Evolutionary conservation across 2,113 vertebrate genomes (phyloP).

Genomic region (Mormyrus lacerda): DNA sequence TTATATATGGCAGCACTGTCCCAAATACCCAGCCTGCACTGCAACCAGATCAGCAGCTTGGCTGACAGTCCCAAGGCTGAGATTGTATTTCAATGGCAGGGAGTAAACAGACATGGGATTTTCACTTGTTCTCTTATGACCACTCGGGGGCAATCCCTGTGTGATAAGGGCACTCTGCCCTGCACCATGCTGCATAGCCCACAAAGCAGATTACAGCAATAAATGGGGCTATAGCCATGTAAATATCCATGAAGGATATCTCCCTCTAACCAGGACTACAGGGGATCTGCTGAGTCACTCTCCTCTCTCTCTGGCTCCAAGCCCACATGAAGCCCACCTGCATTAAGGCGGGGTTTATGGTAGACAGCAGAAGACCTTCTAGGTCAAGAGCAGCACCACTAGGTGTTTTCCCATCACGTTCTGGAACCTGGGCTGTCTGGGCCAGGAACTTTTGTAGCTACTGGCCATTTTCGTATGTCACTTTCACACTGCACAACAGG

Average conservation of each 20-base stretch:
- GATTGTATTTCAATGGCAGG: constrained; percentile 18
- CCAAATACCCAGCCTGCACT: constrained; percentile 3
- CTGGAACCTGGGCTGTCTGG: neutral
- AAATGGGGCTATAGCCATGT: neutral
- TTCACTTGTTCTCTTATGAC: neutral
- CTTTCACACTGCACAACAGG: neutral
- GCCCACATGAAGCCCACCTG: neutral
- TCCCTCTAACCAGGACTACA: neutral
- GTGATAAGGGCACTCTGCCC: neutral
- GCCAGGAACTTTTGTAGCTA: neutral
- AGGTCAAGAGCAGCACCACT: too few species aligned
- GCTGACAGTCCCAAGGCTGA: neutral
- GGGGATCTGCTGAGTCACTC: neutral
- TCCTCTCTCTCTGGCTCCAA: neutral
- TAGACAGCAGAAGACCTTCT: too few species aligned
- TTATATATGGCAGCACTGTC: constrained; percentile 1
- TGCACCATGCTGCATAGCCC: neutral
- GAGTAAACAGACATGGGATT: constrained; percentile 4
- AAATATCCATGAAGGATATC: neutral
- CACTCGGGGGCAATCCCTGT: neutral
- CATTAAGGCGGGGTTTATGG: neutral
- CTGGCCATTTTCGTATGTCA: neutral
- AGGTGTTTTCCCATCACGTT: neutral
- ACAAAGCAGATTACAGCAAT: neutral
- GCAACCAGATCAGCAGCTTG: constrained; percentile 1